Percentiles rank a stretch among this genome's conserved stretches.
These are phyloP conservation scores for Haemorhous mexicanus DNA, from an alignment of 2,113 vertebrate genomes.

Conservation along the genomic window DNA sequence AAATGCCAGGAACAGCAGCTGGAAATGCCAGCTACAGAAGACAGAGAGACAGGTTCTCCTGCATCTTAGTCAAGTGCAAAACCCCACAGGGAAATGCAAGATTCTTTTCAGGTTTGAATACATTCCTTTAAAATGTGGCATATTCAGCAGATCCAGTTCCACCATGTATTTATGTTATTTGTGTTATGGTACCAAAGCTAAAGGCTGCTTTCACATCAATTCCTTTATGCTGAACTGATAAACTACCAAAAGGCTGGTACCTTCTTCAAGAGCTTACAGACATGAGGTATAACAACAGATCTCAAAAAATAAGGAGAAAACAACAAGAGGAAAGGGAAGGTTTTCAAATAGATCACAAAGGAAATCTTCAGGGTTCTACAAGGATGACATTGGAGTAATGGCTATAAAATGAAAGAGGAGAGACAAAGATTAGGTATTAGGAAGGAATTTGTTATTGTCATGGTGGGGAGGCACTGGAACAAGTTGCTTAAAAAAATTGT, in stretches of 20 bases:
- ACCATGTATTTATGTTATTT: not conserved
- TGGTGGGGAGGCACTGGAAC: not conserved
- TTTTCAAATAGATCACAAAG: not conserved
- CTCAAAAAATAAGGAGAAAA: not conserved
- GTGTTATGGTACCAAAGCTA: not conserved
- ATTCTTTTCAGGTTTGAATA: not conserved
- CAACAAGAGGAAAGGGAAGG: not conserved
- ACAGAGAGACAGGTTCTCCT: not conserved
- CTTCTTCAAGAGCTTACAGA: not conserved
- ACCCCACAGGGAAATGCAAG: not conserved
- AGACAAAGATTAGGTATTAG: not conserved
- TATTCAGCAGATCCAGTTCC: not conserved
- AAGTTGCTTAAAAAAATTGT: not conserved
- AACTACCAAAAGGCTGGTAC: not conserved
- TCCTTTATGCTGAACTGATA: not conserved
- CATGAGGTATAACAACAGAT: not conserved
- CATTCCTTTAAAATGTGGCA: not conserved
- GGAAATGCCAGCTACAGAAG: not conserved
- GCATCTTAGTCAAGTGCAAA: not conserved
- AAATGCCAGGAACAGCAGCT: not conserved
- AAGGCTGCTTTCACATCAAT: not conserved
- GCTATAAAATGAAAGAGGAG: not conserved
- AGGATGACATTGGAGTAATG: not conserved
- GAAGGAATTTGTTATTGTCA: not conserved
- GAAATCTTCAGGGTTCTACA: not conserved